Conservation (phyloP, 2,797 vertebrate species). For the Enteromius radiatus region DNA sequence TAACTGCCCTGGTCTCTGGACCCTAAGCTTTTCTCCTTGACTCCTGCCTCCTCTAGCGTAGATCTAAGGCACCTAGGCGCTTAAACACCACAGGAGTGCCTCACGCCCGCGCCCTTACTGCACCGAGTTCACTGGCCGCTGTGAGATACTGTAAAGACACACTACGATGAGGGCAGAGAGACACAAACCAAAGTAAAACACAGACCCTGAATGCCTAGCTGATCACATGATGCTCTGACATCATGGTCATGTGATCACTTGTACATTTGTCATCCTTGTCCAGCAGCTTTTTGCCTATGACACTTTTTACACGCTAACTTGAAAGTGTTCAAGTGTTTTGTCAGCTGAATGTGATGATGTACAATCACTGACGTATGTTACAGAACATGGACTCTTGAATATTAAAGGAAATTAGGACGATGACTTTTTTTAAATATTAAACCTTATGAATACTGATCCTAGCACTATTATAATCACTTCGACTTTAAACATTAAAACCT, state of each 20-base stretch:
- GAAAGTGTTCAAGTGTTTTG: slow-evolving; percentile 3
- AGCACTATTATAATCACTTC: neutral
- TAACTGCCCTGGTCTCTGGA: slow-evolving; percentile 18
- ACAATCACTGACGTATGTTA: slow-evolving; percentile 16
- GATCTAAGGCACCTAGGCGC: neutral
- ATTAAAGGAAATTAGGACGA: neutral
- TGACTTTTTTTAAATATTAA: neutral
- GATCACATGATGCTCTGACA: slow-evolving; percentile 29
- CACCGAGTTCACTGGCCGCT: neutral
- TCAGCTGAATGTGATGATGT: slow-evolving; percentile 25
- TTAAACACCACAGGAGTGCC: slow-evolving; percentile 20
- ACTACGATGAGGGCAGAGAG: neutral
- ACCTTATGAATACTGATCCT: neutral
- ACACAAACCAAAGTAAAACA: slow-evolving; percentile 6
- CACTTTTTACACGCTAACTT: neutral
- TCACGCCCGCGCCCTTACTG: slow-evolving; percentile 8
- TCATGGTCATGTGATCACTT: neutral
- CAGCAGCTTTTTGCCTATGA: slow-evolving; percentile 14
- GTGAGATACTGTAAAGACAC: neutral
- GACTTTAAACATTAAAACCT: neutral
- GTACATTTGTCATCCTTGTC: neutral
- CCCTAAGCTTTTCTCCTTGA: neutral
- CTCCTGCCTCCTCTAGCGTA: neutral
- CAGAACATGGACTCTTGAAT: too few relatives aligned
- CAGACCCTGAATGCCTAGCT: neutral